Percentiles rank a stretch among this genome's conserved stretches.
phyloP scores from a whole-genome alignment of 2,113 vertebrate species.

The Istiophorus platypterus region DNA sequence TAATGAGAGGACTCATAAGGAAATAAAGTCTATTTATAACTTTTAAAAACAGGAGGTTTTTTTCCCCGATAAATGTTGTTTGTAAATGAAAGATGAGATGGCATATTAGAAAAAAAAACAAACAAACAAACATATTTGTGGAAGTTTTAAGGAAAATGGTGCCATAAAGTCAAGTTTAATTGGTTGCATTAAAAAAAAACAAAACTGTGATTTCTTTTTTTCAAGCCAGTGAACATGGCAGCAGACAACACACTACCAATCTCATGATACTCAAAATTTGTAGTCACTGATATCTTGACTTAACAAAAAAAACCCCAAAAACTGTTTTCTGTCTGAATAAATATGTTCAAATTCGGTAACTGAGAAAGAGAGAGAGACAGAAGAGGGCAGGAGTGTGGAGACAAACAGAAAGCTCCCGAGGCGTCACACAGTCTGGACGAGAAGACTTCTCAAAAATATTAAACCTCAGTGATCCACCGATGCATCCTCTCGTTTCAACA shows the following conservation, averaged over 20 bases:
- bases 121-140: too few relatives aligned
- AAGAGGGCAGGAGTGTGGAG: slow-evolving; percentile 14
- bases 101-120: neutral
- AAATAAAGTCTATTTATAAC: neutral
- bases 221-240: slow-evolving; percentile 36
- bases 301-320: neutral
- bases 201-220: slow-evolving; percentile 25
- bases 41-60: neutral
- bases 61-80: neutral
- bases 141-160: slow-evolving; percentile 25
- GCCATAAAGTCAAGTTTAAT: slow-evolving; percentile 64
- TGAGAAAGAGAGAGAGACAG: neutral
- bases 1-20: neutral
- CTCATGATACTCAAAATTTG: slow-evolving; percentile 24
- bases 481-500: slow-evolving; percentile 59
- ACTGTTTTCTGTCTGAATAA: slow-evolving; percentile 1
- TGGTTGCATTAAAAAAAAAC: slow-evolving; percentile 58
- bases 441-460: slow-evolving; percentile 49
- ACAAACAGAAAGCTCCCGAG: slow-evolving; percentile 45
- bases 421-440: slow-evolving; percentile 37
- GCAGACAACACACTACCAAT: slow-evolving; percentile 22
- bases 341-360: slow-evolving; percentile 18
- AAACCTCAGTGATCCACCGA: slow-evolving; percentile 57
- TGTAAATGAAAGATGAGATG: neutral
- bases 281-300: slow-evolving; percentile 9